phyloP scores from a whole-genome alignment of 2,113 vertebrate species.

The Gorsachius goisagi region DNA sequence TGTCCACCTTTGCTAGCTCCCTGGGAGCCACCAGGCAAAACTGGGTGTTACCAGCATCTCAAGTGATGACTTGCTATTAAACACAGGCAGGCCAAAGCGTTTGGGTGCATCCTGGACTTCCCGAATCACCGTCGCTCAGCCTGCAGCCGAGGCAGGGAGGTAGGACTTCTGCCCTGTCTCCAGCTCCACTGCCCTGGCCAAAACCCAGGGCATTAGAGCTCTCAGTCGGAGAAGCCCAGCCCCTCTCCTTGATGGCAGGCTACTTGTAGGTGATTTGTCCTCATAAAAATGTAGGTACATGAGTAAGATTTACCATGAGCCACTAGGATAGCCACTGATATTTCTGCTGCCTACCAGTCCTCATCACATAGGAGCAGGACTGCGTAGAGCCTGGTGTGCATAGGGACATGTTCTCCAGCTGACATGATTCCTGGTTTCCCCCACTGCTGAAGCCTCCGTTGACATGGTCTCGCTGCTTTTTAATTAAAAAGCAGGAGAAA shows the following conservation, averaged over 20 bases:
- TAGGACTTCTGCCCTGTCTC: neutral
- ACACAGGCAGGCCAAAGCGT: neutral
- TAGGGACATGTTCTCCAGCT: neutral
- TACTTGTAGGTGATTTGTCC: neutral
- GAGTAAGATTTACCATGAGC: neutral
- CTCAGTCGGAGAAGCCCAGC: neutral
- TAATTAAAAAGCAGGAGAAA: neutral
- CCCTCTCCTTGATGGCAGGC: neutral
- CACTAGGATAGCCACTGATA: neutral
- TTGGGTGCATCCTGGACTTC: neutral
- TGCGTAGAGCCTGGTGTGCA: neutral
- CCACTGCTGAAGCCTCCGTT: neutral
- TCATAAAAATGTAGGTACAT: neutral
- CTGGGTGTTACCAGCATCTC: neutral
- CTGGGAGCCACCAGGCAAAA: neutral
- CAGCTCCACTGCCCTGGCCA: neutral
- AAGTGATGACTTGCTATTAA: neutral
- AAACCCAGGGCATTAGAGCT: neutral
- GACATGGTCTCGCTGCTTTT: accelerated
- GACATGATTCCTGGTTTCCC: neutral
- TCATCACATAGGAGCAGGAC: neutral
- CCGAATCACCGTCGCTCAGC: accelerated
- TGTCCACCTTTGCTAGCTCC: neutral
- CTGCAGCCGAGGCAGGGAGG: neutral
- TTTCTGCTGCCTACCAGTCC: neutral